phyloP scores from a whole-genome alignment of 2,113 vertebrate genomes.

The Craseonycteris thonglongyai region DNA sequence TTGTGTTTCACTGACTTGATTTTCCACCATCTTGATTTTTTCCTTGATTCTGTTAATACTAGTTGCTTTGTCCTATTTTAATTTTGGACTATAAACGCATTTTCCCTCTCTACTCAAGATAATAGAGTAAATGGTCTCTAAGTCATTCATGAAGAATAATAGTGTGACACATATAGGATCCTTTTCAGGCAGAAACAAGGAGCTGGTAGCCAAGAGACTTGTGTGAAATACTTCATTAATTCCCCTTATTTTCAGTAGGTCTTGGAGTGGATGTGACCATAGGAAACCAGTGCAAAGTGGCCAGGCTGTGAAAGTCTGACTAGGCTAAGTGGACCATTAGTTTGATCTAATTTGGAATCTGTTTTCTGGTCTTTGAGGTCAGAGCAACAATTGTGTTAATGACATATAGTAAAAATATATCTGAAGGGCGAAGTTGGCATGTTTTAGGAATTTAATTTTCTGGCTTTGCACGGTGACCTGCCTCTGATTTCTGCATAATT shows the following conservation, averaged over 20 bases:
- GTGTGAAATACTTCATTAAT: background rate
- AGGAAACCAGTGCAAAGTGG: background rate
- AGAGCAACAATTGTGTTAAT: background rate
- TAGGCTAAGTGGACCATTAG: background rate
- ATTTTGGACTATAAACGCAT: background rate
- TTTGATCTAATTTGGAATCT: background rate
- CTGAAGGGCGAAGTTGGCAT: background rate
- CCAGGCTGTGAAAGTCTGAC: background rate
- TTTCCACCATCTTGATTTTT: background rate
- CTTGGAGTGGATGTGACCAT: background rate
- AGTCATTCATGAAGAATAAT: background rate
- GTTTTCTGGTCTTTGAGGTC: background rate
- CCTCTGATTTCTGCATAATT: background rate
- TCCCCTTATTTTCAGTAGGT: background rate
- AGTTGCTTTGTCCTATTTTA: background rate
- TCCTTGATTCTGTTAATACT: background rate
- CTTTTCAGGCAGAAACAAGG: background rate
- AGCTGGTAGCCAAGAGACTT: background rate
- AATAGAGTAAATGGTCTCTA: background rate
- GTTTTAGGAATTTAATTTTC: slow-evolving; percentile 7
- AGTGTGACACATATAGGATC: background rate
- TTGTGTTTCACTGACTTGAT: background rate
- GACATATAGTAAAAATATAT: background rate
- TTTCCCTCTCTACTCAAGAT: background rate
- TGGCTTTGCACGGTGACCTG: background rate